phyloP scores from a whole-genome alignment of 1,140 invertebrate species.

The Euura saliciscinereae region DNA sequence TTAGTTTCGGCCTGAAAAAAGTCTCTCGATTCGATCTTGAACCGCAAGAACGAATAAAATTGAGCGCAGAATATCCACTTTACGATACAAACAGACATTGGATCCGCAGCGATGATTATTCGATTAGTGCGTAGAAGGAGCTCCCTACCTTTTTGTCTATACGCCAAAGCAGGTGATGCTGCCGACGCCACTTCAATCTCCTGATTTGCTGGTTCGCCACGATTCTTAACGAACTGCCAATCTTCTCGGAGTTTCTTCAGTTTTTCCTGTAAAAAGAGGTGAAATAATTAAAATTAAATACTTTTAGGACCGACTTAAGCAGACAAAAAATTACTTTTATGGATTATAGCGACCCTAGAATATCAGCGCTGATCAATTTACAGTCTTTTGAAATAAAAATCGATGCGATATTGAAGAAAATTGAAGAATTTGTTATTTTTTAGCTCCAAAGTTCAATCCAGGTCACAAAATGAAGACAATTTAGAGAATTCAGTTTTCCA shows the following conservation, averaged over 20 bases:
- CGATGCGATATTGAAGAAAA: not conserved
- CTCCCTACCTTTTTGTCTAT: slow-evolving; percentile 40
- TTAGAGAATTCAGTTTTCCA: not conserved
- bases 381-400: too few relatives aligned
- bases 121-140: not conserved
- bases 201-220: slow-evolving; percentile 39
- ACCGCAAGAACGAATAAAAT: too few relatives aligned
- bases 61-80: too few relatives aligned
- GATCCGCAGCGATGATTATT: too few relatives aligned
- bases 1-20: too few relatives aligned
- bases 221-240: slow-evolving; percentile 64
- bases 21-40: too few relatives aligned
- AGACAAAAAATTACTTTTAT: not conserved
- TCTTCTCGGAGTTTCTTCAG: slow-evolving; percentile 65
- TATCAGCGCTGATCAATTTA: too few relatives aligned
- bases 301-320: not conserved
- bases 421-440: not conserved
- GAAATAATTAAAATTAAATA: not conserved
- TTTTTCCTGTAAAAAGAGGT: slow-evolving; percentile 55
- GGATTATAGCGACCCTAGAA: too few relatives aligned
- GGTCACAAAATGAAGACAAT: too few relatives aligned
- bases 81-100: too few relatives aligned
- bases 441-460: too few relatives aligned
- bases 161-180: slow-evolving; percentile 10
- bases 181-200: slow-evolving; percentile 29